Conservation (phyloP, 64 coral and sea anemone species). For the Catalaphyllia jardinei region DNA sequence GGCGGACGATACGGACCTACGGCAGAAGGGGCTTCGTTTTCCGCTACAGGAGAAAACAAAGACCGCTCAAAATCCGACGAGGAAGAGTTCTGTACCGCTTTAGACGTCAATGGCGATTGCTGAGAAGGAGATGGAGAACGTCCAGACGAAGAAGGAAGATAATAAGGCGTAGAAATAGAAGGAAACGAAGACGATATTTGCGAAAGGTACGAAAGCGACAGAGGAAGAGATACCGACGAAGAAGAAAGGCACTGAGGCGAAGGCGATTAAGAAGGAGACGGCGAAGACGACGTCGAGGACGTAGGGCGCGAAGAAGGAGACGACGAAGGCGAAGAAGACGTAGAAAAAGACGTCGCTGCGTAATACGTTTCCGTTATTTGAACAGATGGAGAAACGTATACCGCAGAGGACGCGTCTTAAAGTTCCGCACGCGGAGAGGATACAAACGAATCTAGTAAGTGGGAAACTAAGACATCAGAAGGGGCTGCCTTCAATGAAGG, state of each 20-base stretch:
- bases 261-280: neutral
- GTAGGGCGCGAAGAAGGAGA: neutral
- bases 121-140: neutral
- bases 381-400: neutral
- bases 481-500: too few species aligned
- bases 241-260: slow-evolving; percentile 5
- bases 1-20: neutral
- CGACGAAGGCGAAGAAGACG: neutral
- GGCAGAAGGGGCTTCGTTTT: neutral
- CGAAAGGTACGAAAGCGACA: neutral
- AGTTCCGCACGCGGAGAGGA: neutral
- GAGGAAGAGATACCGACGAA: slow-evolving; percentile 10
- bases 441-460: neutral
- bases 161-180: neutral
- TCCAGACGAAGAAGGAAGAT: slow-evolving; percentile 1
- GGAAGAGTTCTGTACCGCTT: neutral
- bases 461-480: too few species aligned
- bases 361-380: neutral
- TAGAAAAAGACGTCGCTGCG: neutral
- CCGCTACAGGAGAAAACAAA: neutral
- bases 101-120: neutral
- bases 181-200: slow-evolving; percentile 4
- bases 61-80: neutral
- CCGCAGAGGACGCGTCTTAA: neutral
- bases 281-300: slow-evolving; percentile 12